These are phyloP conservation scores for Geotrypetes seraphini DNA, from an alignment of 2,797 vertebrate genomes.

Conservation along the genomic window DNA sequence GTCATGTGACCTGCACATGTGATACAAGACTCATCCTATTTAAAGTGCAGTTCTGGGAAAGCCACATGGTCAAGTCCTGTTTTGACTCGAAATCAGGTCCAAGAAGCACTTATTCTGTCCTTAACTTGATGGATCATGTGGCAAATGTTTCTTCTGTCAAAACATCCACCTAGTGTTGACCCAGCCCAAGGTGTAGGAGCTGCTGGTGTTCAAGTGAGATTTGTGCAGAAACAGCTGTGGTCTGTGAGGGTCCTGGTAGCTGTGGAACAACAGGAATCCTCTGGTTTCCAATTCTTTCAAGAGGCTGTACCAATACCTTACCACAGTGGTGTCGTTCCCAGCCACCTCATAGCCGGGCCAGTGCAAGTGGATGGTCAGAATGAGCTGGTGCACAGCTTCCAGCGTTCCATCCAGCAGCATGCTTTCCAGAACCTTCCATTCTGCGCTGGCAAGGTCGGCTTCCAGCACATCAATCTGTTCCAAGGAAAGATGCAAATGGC, in stretches of 20 bases:
- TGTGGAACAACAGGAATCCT: slow-evolving; percentile 50
- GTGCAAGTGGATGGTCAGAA: slow-evolving; percentile 54
- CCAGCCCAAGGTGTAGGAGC: slow-evolving; percentile 63
- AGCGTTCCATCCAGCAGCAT: slow-evolving; percentile 52
- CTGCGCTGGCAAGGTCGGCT: slow-evolving; percentile 56
- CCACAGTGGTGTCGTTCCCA: slow-evolving; percentile 47
- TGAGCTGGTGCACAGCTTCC: slow-evolving; percentile 46
- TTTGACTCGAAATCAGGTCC: too few species aligned
- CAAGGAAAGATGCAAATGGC: background rate
- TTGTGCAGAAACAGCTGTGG: slow-evolving; percentile 44
- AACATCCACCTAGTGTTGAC: slow-evolving; percentile 38
- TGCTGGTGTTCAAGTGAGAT: slow-evolving; percentile 26
- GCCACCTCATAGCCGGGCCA: slow-evolving; percentile 65
- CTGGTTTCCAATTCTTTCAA: slow-evolving; percentile 38
- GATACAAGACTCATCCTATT: too few species aligned
- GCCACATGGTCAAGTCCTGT: too few species aligned
- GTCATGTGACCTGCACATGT: too few species aligned
- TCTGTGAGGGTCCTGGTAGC: slow-evolving; percentile 25
- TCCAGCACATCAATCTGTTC: slow-evolving; percentile 54
- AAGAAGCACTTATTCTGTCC: too few species aligned
- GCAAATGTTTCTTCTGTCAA: background rate
- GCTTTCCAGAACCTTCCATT: slow-evolving; percentile 62
- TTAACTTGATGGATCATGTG: too few species aligned
- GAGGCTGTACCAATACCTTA: slow-evolving; percentile 62
- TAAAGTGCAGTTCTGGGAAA: too few species aligned